These are phyloP conservation scores for Chiroxiphia lanceolata DNA, from an alignment of 2,797 vertebrate genomes.

Conservation along the genomic window DNA sequence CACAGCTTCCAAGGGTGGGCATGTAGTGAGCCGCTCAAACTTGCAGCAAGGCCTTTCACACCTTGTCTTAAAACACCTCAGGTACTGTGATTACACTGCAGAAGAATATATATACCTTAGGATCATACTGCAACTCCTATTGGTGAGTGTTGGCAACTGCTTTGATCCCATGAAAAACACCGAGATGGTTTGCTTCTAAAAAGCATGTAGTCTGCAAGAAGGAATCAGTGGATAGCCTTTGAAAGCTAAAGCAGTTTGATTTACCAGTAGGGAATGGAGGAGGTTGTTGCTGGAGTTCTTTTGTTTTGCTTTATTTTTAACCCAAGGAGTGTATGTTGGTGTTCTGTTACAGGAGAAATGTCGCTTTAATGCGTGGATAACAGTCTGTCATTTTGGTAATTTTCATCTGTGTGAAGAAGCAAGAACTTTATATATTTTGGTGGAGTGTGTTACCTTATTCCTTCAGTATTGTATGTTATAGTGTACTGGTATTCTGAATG, in stretches of 20 bases:
- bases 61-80: not conserved
- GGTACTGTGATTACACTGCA: not conserved
- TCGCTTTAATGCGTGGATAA: rapidly evolving
- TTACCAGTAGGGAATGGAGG: not conserved
- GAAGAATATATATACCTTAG: not conserved
- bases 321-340: not conserved
- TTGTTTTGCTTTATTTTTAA: not conserved
- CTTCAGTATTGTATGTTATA: not conserved
- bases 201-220: not conserved
- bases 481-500: not conserved
- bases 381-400: not conserved
- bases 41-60: not conserved
- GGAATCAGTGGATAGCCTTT: not conserved
- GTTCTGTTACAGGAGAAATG: not conserved
- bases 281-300: not conserved
- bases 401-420: not conserved
- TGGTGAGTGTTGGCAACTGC: not conserved
- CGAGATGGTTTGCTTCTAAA: not conserved
- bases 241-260: not conserved
- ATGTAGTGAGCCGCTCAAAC: not conserved
- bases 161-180: rapidly evolving
- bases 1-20: not conserved
- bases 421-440: not conserved
- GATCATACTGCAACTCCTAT: not conserved
- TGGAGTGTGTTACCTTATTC: not conserved